Evolutionary conservation across 2,888 invertebrate genomes (phyloP).

Genomic region (Leptopilina syphax): DNA sequence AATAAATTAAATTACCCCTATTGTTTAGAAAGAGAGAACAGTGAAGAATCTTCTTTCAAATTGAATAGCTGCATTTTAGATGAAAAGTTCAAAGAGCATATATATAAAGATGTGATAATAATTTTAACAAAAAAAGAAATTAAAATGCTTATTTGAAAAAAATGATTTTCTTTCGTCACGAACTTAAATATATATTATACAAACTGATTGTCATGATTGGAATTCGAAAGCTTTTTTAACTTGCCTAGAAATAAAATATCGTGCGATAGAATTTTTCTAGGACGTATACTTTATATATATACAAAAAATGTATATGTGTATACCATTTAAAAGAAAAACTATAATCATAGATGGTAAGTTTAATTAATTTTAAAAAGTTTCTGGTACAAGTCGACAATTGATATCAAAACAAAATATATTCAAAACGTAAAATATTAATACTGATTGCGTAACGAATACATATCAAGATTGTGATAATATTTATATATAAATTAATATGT

Average conservation of each 20-base stretch:
- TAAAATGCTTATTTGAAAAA: neutral
- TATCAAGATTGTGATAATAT: conserved; percentile 54
- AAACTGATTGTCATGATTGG: conserved; percentile 13
- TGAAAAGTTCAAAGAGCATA: neutral
- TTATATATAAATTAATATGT: conserved; percentile 16
- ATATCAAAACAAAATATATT: conserved; percentile 24
- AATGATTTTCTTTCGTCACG: conserved; percentile 24
- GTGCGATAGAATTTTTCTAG: conserved; percentile 36
- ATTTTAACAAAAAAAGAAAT: neutral
- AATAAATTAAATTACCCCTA: neutral
- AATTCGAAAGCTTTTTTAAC: conserved; percentile 10
- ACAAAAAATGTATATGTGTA: neutral
- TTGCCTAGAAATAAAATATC: conserved; percentile 27
- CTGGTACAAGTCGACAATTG: conserved; percentile 21
- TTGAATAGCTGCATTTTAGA: neutral
- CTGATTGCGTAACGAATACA: conserved; percentile 46
- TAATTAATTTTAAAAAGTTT: conserved; percentile 26
- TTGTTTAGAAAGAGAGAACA: neutral
- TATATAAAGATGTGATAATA: conserved; percentile 12
- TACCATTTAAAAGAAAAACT: conserved; percentile 17
- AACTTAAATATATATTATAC: neutral
- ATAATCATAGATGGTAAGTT: conserved; percentile 19
- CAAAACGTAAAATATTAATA: conserved; percentile 2
- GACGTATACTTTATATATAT: neutral
- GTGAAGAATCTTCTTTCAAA: conserved; percentile 22